phyloP scores from a whole-genome alignment of 2,113 vertebrate species.

The Pristiophorus japonicus region DNA sequence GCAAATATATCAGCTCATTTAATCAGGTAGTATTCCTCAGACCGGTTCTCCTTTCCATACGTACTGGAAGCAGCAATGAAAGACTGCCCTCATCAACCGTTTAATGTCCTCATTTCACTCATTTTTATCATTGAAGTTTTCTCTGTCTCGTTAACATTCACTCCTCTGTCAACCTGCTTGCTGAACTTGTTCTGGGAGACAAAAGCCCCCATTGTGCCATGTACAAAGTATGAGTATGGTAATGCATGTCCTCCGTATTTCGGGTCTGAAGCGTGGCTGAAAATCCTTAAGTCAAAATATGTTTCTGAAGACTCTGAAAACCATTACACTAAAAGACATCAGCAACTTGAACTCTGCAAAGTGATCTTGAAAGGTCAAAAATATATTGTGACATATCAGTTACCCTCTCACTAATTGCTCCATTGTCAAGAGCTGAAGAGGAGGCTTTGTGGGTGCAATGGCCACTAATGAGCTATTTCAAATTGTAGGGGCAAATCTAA shows the following conservation, averaged over 20 bases:
- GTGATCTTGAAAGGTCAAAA: not conserved
- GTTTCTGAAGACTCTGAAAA: not conserved
- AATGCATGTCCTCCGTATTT: not conserved
- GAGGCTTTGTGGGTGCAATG: not conserved
- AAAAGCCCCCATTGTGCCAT: not conserved
- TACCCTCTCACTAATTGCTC: not conserved
- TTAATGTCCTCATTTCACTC: not conserved
- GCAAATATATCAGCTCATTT: not conserved
- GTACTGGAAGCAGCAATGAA: too few species aligned
- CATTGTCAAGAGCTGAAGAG: not conserved
- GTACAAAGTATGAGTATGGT: not conserved
- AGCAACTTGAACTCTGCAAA: not conserved
- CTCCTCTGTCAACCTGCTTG: not conserved
- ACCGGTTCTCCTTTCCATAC: not conserved
- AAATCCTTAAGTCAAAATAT: not conserved
- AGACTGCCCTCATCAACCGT: not conserved
- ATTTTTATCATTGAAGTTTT: not conserved
- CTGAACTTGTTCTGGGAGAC: not conserved
- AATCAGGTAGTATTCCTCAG: not conserved
- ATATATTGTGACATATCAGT: not conserved
- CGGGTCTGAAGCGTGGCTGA: not conserved
- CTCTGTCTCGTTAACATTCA: not conserved
- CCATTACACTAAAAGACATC: not conserved
- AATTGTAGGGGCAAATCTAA: not conserved
- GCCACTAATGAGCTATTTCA: not conserved